phyloP scores from a whole-genome alignment of 2,888 invertebrate genomes.

The Caenorhabditis sp. region DNA sequence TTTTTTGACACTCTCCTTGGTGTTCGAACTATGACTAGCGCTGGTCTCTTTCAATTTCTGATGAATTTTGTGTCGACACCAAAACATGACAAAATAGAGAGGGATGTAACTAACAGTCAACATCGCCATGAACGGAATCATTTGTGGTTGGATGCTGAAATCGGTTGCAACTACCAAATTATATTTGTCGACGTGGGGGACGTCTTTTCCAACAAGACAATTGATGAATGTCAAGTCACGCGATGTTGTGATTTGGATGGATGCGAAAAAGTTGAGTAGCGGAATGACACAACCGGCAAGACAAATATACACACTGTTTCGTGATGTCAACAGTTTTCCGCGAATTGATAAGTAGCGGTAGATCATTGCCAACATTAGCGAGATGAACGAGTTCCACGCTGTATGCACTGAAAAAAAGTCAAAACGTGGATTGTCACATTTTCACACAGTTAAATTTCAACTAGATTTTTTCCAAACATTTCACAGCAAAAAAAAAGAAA shows the following conservation, averaged over 20 bases:
- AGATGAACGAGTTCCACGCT: too few species aligned
- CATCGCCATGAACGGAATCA: conserved; percentile 12
- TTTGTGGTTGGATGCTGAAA: conserved; percentile 14
- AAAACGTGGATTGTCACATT: too few species aligned
- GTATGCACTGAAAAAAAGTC: too few species aligned
- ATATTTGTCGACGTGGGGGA: conserved; percentile 19
- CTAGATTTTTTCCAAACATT: too few species aligned
- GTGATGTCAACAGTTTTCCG: too few species aligned
- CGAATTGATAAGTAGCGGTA: too few species aligned
- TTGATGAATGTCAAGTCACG: conserved; percentile 5
- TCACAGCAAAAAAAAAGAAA: too few species aligned
- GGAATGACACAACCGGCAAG: too few species aligned
- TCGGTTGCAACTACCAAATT: conserved; percentile 29
- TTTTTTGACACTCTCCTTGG: conserved; percentile 25
- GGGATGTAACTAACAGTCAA: conserved; percentile 23
- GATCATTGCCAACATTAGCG: too few species aligned
- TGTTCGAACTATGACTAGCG: conserved; percentile 22
- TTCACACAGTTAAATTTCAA: too few species aligned
- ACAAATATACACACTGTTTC: too few species aligned
- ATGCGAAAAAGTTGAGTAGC: too few species aligned
- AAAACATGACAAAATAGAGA: conserved; percentile 34
- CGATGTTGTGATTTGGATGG: conserved; percentile 5
- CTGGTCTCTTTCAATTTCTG: conserved; percentile 23
- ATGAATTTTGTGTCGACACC: conserved; percentile 31
- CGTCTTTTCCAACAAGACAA: conserved; percentile 9